phyloP scores from a whole-genome alignment of 2,888 invertebrate species.

The Carpatolechia fugitivella region DNA sequence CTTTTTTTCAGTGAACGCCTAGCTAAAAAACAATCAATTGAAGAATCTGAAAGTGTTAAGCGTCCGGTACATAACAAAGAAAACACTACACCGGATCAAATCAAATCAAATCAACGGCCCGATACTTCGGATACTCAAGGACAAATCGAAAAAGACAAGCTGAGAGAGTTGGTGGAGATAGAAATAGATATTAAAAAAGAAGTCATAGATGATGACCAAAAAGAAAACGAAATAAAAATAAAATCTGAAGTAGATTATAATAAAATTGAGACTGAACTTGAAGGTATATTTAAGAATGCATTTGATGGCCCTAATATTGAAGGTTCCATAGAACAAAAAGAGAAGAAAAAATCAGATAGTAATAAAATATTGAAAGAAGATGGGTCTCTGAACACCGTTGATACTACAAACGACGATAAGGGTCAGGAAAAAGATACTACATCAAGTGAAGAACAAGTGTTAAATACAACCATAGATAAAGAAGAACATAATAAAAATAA shows the following conservation, averaged over 20 bases:
- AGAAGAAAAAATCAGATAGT: background rate
- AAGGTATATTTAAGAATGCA: constrained; percentile 9
- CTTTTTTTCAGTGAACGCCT: background rate
- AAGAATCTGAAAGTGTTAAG: background rate
- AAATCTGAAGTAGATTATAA: background rate
- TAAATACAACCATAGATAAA: background rate
- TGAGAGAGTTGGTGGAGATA: background rate
- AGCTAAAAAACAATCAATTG: background rate
- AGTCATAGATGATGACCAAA: background rate
- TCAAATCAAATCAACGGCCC: background rate
- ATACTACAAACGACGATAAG: background rate
- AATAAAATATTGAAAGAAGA: background rate
- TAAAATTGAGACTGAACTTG: constrained; percentile 9
- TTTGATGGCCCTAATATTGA: background rate
- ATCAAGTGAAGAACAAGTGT: background rate
- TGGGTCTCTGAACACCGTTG: background rate
- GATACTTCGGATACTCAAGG: background rate
- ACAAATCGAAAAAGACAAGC: background rate
- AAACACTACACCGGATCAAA: background rate
- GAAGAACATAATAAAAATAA: background rate
- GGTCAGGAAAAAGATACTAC: background rate
- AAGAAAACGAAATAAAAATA: background rate
- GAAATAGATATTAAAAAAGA: background rate
- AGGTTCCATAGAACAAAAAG: background rate
- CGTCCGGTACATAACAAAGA: background rate